Evolutionary conservation across 2,888 invertebrate species (phyloP), one percentile per base, ranked within the genome.

Genomic region (Pegoplata infirma): DNA sequence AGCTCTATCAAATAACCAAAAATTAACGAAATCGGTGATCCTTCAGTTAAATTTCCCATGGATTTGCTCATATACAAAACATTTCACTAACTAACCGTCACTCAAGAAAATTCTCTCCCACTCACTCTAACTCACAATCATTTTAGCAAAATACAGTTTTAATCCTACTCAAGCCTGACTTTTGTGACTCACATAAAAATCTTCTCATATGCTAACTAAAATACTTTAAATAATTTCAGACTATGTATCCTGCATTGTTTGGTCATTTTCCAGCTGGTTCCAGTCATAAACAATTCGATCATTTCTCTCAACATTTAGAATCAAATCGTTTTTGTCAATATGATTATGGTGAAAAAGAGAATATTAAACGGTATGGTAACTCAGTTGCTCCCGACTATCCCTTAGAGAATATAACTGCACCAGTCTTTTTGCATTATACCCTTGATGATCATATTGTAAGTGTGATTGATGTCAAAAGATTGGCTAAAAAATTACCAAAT

Each of bases 191-290:
- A n/a, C n/a, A n/a, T n/a, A n/a, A n/a, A n/a, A n/a, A n/a, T n/a
- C n/a, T n/a, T n/a, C n/a, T n/a, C n/a, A n/a, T n/a, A n/a, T n/a
- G n/a, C n/a, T n/a, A n/a, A n/a, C n/a, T n/a, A n/a, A n/a, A n/a
- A n/a, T n/a, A n/a, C n/a, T n/a, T n/a, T n/a, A n/a, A n/a, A n/a
- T n/a, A n/a, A n/a, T 88, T 87, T 0, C 85, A 94, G 88, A 90
- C 91, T 0, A 88, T 93, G 83, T 76, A 93, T 40, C 92, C 93
- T 0, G 90, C 92, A 0, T 90, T 94, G 23, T 82, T 92, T 2
- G 91, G 91, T 0, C 93, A 94, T 68, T 80, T 91, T n/a, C 94
- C 94, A 0, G 91, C 91, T 1, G 92, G 92, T 2, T 88, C 90
- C 1, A 91, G 91, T 6, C 86, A 88, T 0, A 90, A 89, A 76